Evolutionary conservation across 2,797 vertebrate species (phyloP).

Genomic region (Pygocentrus nattereri): DNA sequence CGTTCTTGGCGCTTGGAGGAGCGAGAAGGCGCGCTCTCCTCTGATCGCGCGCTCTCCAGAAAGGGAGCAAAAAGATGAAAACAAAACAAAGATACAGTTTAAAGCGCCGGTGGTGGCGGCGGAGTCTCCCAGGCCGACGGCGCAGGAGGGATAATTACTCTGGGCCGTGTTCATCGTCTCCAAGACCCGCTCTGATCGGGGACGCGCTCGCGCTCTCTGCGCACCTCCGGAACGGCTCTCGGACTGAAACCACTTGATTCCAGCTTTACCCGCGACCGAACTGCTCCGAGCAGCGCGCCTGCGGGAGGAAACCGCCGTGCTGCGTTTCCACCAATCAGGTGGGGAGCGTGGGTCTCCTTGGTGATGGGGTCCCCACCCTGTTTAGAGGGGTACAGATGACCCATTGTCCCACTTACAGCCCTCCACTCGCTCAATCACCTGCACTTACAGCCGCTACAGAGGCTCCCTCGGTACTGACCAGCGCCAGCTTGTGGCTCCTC

Average conservation of each 20-base stretch:
- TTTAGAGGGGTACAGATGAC: constrained; percentile 73
- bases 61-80: too few species aligned
- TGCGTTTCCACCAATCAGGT: constrained; percentile 36
- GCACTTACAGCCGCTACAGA: neutral
- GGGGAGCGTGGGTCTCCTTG: constrained; percentile 61
- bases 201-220: constrained; percentile 63
- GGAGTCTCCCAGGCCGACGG: constrained; percentile 27
- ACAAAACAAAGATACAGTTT: neutral
- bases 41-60: neutral
- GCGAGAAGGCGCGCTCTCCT: neutral
- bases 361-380: constrained; percentile 62
- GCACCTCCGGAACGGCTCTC: constrained; percentile 66
- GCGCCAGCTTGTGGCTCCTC: too few species aligned
- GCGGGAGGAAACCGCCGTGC: constrained; percentile 77
- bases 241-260: constrained; percentile 70
- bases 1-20: neutral
- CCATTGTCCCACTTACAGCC: neutral
- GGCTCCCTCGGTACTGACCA: neutral
- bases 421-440: neutral
- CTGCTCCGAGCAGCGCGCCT: constrained; percentile 65
- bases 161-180: constrained; percentile 13
- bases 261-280: constrained; percentile 78
- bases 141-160: constrained; percentile 1
- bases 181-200: constrained; percentile 34
- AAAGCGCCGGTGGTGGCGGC: constrained; percentile 16